A percentile compares a stretch with the other conserved stretches of the same genome.
Conservation (phyloP, 2,113 vertebrate genomes). For the Spermophilus dauricus region DNA sequence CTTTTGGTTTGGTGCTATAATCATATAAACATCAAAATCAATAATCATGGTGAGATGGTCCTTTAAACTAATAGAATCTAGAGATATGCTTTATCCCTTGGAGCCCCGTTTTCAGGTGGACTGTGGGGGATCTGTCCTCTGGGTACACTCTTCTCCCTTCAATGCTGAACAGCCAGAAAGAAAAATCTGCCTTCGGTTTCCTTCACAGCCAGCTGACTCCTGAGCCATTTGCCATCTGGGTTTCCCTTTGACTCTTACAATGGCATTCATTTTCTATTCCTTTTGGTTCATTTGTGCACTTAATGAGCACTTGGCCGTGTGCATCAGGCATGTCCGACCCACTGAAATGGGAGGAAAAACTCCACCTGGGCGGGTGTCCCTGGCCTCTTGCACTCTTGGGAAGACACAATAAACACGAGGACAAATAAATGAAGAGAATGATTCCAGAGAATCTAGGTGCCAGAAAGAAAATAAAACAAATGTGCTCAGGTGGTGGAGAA, state of each 20-base stretch:
- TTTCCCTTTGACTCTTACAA: neutral
- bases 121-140: neutral
- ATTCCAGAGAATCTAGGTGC: neutral
- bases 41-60: neutral
- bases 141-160: neutral
- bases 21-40: constrained; percentile 4
- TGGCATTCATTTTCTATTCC: neutral
- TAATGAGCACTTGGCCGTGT: neutral
- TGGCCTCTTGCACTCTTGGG: neutral
- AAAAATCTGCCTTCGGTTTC: neutral
- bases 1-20: neutral
- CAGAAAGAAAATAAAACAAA: neutral
- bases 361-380: rapidly evolving
- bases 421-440: neutral
- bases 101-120: neutral
- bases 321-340: neutral
- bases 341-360: neutral
- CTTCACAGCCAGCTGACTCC: neutral
- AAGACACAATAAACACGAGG: neutral
- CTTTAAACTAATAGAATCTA: constrained; percentile 41
- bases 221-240: neutral
- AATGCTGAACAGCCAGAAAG: neutral
- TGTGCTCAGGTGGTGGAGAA: neutral
- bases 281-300: neutral
- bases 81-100: neutral